Base-by-base conservation (phyloP, 2,113 vertebrate genomes). In the Columba janthina region DNA sequence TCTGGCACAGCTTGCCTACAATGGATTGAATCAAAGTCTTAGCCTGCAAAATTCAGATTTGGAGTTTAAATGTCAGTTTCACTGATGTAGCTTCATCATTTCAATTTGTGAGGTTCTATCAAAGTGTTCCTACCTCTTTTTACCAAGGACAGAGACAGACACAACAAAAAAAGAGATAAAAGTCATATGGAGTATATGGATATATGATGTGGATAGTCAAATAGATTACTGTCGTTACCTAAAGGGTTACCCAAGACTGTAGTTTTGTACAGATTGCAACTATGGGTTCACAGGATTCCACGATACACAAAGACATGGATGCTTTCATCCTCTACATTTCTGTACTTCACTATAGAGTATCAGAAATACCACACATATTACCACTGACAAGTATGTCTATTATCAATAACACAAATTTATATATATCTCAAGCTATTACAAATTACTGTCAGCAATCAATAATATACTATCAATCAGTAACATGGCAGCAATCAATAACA, bases 241-340 rank as follows among this genome's bases (percentile, higher is more conserved):
- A 34, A 79, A 69, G 44, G 1, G 2, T 84, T 85, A 50, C 4
- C 25, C 10, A 65, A 28, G 38, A n/a, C 18, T 46, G 6, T 2
- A 1, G 4, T 3, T 56, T 4, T 40, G 12, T 20, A 51, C 7
- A 56, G 15, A 28, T 21, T 74, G 28, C 5, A 62, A n/a, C 3
- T 2, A 1, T 4, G 3, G 1, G 5, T 44, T 40, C 10, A 36
- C 3, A 40, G 7, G 54, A 56, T 60, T 78, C 51, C 0, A 3
- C 28, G 65, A 77, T 56, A 15, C 16, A 46, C 7, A 16, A 42
- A 64, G 32, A 34, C 4, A 11, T 32, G 15, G 28, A 81, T 38
- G 18, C 2, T 77, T 88, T 81, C 60, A 9, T 60, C 3, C 24
- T 62, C 51, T 79, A 40, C 66, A 66, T 79, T 56, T 70, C 26